Evolutionary conservation across 2,888 invertebrate genomes (phyloP).

Genomic region (Apomyelois bistriatella): DNA sequence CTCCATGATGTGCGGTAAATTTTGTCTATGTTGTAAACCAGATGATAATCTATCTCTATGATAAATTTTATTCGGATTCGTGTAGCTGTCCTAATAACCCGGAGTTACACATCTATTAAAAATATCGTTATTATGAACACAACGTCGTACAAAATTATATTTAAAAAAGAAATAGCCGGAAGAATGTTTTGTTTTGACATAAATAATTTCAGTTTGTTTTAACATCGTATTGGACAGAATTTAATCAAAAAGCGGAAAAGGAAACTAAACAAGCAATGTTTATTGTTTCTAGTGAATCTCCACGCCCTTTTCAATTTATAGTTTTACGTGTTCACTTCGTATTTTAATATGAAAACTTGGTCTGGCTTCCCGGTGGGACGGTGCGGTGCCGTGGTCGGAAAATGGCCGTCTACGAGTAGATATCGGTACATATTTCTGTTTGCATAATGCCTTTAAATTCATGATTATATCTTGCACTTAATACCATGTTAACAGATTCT

Average conservation of each 20-base stretch:
- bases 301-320: conserved; percentile 28
- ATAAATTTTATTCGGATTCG: too few relatives aligned
- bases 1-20: too few relatives aligned
- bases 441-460: conserved; percentile 16
- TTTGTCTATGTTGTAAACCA: too few relatives aligned
- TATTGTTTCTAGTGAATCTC: conserved; percentile 23
- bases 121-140: too few relatives aligned
- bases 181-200: background rate
- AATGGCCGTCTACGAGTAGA: conserved; percentile 18
- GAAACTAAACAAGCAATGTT: conserved; percentile 22
- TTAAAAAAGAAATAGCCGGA: too few relatives aligned
- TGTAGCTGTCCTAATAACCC: too few relatives aligned
- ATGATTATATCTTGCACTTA: conserved; percentile 17
- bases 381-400: conserved; percentile 14
- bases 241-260: background rate
- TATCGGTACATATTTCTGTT: conserved; percentile 20
- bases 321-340: conserved; percentile 33
- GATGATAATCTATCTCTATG: too few relatives aligned
- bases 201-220: conserved; percentile 8
- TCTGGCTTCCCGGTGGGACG: conserved; percentile 23
- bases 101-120: too few relatives aligned
- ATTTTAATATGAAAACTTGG: conserved; percentile 36
- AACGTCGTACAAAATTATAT: too few relatives aligned
- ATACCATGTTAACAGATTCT: too few relatives aligned
- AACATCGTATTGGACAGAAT: background rate